Conservation (phyloP, 1,140 invertebrate genomes). For the Rhagoletis pomonella region DNA sequence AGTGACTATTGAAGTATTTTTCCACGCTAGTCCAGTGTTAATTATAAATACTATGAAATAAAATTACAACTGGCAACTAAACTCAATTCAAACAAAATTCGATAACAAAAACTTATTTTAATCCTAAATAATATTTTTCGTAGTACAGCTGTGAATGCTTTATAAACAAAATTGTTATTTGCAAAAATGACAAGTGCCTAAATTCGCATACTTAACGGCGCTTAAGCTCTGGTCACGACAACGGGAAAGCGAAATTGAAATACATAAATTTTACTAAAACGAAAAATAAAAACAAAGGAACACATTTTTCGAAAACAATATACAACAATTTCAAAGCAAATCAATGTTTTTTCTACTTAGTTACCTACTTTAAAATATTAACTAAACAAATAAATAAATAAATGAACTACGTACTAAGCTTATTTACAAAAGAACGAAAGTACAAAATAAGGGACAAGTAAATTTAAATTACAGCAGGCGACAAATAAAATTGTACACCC, state of each 20-base stretch:
- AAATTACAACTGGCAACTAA: no score
- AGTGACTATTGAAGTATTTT: no score
- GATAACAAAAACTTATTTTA: no score
- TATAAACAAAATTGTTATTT: neutral
- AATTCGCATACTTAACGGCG: neutral
- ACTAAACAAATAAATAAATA: slow-evolving; percentile 12
- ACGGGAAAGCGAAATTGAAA: neutral
- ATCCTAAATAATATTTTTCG: no score
- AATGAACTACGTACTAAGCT: slow-evolving; percentile 24
- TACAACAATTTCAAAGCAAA: neutral
- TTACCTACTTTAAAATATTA: neutral
- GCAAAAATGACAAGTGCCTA: neutral
- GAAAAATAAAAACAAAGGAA: neutral
- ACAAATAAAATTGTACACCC: no score
- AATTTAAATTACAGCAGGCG: neutral
- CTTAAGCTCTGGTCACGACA: neutral
- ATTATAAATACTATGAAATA: no score
- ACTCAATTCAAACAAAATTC: no score
- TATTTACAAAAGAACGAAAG: slow-evolving; percentile 29
- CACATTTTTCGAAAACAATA: neutral
- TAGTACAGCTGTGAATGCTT: no score
- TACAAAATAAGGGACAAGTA: neutral
- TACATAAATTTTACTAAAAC: neutral
- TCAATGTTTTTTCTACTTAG: neutral
- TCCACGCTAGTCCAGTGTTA: no score